Conservation (phyloP, 37 sponge, comb jelly and placozoan genomes). For the Bolinopsis microptera region DNA sequence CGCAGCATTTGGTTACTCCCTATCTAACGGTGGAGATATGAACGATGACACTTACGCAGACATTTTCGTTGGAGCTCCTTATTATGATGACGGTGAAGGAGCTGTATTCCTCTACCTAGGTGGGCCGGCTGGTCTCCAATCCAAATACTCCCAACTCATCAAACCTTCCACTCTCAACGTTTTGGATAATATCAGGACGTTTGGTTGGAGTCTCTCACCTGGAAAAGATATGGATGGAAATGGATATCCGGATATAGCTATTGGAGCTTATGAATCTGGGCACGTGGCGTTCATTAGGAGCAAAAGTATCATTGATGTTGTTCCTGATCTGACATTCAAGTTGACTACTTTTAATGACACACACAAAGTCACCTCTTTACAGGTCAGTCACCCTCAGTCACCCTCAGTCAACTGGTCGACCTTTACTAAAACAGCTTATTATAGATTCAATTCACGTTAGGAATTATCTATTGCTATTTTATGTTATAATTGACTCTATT, state of each 20-base stretch:
- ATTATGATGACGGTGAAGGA: not conserved
- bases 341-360: not conserved
- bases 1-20: conserved; percentile 60
- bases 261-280: conserved; percentile 22
- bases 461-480: no score
- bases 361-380: not conserved
- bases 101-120: conserved; percentile 61
- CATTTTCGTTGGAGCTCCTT: conserved; percentile 62
- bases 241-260: conserved; percentile 10
- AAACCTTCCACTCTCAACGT: conserved; percentile 11
- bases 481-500: no score
- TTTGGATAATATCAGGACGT: not conserved
- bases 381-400: conserved; percentile 9
- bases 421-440: no score
- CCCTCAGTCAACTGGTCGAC: no score
- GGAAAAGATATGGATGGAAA: conserved; percentile 46
- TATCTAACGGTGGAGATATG: conserved; percentile 22
- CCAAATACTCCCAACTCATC: conserved; percentile 36
- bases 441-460: no score
- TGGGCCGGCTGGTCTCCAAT: not conserved
- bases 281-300: conserved; percentile 49
- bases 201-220: conserved; percentile 21
- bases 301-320: conserved; percentile 40
- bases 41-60: conserved; percentile 58
- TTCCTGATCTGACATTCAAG: not conserved